Conservation (phyloP, 1,140 invertebrate genomes). For the Sesamia nonagrioides region DNA sequence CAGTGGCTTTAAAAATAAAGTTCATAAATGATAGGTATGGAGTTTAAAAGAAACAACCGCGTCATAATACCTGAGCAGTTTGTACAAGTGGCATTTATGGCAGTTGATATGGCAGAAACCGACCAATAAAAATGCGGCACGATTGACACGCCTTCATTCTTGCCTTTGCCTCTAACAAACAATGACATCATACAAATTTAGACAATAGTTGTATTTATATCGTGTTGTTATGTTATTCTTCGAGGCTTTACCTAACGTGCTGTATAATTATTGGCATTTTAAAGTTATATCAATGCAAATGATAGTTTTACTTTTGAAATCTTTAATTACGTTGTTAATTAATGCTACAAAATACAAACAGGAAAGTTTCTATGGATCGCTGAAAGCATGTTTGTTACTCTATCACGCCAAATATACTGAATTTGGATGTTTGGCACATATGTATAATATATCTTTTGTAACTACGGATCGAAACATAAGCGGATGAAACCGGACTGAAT, state of each 20-base stretch:
- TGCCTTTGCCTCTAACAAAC: conserved; percentile 43
- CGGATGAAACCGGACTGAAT: no score
- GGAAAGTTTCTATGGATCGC: no score
- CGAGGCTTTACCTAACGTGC: neutral
- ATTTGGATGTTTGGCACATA: no score
- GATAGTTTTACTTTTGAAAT: neutral
- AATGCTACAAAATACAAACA: neutral
- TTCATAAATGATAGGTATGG: neutral
- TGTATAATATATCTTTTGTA: no score
- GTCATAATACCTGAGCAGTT: conserved; percentile 22
- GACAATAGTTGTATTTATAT: neutral
- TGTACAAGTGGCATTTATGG: conserved; percentile 39
- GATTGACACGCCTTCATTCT: conserved; percentile 40
- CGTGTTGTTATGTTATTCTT: conserved; percentile 4
- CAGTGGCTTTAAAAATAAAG: neutral
- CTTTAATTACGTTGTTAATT: neutral
- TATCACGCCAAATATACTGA: no score
- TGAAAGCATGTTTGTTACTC: no score
- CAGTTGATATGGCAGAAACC: conserved; percentile 18
- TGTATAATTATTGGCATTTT: conserved; percentile 12
- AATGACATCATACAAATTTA: conserved; percentile 37
- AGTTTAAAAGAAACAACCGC: neutral
- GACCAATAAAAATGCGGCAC: conserved; percentile 39
- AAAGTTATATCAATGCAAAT: neutral
- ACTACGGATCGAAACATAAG: no score